phyloP scores from a whole-genome alignment of 2,113 vertebrate genomes.

The Scalopus aquaticus region DNA sequence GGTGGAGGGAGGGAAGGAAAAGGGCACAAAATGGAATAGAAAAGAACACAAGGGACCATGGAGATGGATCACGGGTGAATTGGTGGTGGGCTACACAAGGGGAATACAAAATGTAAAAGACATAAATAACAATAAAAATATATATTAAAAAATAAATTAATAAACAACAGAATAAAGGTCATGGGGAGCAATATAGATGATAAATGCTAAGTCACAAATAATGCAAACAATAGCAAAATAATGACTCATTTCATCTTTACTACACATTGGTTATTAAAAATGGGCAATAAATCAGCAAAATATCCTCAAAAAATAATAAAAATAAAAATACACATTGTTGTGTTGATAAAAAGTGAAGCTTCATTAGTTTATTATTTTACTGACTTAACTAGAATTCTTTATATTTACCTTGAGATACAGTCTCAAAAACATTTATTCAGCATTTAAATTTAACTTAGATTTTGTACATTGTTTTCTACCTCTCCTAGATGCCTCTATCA shows the following conservation, averaged over 20 bases:
- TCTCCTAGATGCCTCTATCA: background rate
- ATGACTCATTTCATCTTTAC: slow-evolving; percentile 7
- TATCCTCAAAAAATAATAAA: slow-evolving; percentile 45
- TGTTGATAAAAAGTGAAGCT: slow-evolving; percentile 3
- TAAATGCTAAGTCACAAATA: slow-evolving; percentile 25
- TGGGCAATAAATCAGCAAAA: slow-evolving; percentile 7
- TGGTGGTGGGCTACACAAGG: too few species aligned
- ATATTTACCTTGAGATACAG: slow-evolving; percentile 16
- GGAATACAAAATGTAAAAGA: too few species aligned
- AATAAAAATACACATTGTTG: too few species aligned
- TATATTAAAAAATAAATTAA: too few species aligned
- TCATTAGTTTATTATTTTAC: slow-evolving; percentile 44
- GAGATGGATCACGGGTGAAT: too few species aligned
- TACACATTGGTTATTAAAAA: background rate
- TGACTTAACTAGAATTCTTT: background rate
- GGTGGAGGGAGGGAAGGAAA: too few species aligned
- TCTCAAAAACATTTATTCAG: slow-evolving; percentile 28
- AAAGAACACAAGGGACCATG: too few species aligned
- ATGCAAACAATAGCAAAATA: background rate
- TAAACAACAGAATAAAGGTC: slow-evolving; percentile 28
- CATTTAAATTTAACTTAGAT: background rate
- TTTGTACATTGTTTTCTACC: background rate
- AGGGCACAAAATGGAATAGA: too few species aligned
- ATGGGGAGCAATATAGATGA: background rate
- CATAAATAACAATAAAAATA: too few species aligned